These are phyloP conservation scores for Huso huso DNA, from an alignment of 2,797 vertebrate genomes.

Conservation along the genomic window DNA sequence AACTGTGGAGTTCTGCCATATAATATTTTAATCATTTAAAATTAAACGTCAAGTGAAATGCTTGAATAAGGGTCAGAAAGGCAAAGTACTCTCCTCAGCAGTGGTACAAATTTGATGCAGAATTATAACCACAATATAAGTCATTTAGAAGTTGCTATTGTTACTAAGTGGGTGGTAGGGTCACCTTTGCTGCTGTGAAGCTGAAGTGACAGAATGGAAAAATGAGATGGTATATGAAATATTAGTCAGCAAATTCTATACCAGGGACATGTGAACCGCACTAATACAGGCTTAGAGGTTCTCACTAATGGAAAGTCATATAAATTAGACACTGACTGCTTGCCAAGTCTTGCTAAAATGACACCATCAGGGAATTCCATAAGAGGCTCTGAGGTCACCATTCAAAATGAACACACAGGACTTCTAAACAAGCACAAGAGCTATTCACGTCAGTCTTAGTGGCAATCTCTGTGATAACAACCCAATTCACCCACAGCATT, in stretches of 20 bases:
- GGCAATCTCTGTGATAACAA: neutral
- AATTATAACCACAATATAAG: too few species aligned
- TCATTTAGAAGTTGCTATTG: conserved; percentile 51
- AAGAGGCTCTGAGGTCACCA: neutral
- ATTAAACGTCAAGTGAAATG: conserved; percentile 20
- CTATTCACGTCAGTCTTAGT: neutral
- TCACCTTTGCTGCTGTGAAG: neutral
- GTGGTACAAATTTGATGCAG: conserved; percentile 58
- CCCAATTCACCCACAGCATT: too few species aligned
- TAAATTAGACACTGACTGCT: neutral
- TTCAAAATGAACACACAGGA: neutral
- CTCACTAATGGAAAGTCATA: neutral
- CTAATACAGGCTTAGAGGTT: neutral
- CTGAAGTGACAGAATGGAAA: neutral
- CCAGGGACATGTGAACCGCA: neutral
- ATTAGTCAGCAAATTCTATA: conserved; percentile 1
- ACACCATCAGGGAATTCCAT: neutral
- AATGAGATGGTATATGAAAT: neutral
- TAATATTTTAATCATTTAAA: neutral
- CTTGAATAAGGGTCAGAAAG: conserved; percentile 31
- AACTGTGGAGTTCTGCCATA: too few species aligned
- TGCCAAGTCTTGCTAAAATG: neutral
- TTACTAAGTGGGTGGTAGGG: conserved; percentile 57
- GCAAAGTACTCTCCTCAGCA: conserved; percentile 37
- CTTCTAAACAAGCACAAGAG: neutral